These are phyloP conservation scores for Lithobates sylvaticus DNA, from an alignment of 2,797 vertebrate genomes.

Conservation along the genomic window DNA sequence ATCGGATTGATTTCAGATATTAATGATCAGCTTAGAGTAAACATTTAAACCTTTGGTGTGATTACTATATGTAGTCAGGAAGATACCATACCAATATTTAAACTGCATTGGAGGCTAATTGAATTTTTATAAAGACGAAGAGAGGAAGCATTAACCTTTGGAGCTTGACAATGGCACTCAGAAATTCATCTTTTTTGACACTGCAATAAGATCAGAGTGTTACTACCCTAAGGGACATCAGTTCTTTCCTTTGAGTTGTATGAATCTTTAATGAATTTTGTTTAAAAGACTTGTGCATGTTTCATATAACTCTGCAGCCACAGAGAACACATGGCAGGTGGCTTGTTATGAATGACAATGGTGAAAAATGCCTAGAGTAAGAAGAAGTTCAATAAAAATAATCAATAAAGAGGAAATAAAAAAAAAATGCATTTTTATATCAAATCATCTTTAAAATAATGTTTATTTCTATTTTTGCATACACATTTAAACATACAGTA, in stretches of 20 bases:
- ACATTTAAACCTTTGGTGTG: slow-evolving; percentile 35
- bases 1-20: slow-evolving; percentile 18
- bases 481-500: neutral
- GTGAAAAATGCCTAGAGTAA: slow-evolving; percentile 25
- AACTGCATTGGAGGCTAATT: slow-evolving; percentile 46
- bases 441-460: slow-evolving; percentile 4
- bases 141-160: slow-evolving; percentile 57
- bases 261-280: slow-evolving; percentile 59
- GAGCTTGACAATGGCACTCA: slow-evolving; percentile 54
- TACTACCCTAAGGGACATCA: slow-evolving; percentile 56
- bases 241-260: slow-evolving; percentile 46
- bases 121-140: slow-evolving; percentile 54
- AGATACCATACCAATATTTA: slow-evolving; percentile 53
- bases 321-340: slow-evolving; percentile 51
- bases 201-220: slow-evolving; percentile 58
- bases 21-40: neutral
- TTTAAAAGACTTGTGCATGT: slow-evolving; percentile 59
- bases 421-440: slow-evolving; percentile 12
- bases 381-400: slow-evolving; percentile 18
- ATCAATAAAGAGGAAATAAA: slow-evolving; percentile 6
- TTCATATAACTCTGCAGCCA: slow-evolving; percentile 52
- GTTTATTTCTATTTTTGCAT: neutral
- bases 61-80: slow-evolving; percentile 30
- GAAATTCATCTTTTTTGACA: slow-evolving; percentile 62
- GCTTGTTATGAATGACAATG: slow-evolving; percentile 56